Evolutionary conservation across 2,888 invertebrate species (phyloP).

Genomic region (Platynereis dumerilii): DNA sequence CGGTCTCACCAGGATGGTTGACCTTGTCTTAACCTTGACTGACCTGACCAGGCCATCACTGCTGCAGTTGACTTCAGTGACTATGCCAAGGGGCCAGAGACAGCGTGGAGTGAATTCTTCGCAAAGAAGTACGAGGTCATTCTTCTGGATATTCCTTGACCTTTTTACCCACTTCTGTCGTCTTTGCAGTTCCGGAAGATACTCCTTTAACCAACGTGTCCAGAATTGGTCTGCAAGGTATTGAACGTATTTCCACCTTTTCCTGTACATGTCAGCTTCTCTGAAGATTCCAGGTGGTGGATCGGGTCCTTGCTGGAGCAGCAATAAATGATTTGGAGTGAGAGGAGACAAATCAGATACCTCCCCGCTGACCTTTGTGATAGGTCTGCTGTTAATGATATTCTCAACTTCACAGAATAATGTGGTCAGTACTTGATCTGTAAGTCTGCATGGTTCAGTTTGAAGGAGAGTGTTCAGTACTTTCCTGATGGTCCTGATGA

Average conservation of each 20-base stretch:
- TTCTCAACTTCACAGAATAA: constrained; percentile 35
- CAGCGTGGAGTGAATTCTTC: no score
- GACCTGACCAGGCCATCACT: constrained; percentile 24
- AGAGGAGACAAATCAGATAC: constrained; percentile 16
- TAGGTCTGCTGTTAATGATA: constrained; percentile 35
- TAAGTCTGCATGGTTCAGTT: constrained; percentile 18
- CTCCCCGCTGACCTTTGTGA: constrained; percentile 21
- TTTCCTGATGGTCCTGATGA: constrained; percentile 39
- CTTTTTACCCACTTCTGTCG: constrained; percentile 25
- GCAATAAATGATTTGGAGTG: constrained; percentile 29
- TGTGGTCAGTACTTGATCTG: constrained; percentile 32
- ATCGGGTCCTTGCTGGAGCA: constrained; percentile 18
- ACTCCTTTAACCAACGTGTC: constrained; percentile 26
- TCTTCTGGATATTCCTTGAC: constrained; percentile 11
- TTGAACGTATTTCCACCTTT: constrained; percentile 23
- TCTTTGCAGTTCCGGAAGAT: constrained; percentile 15
- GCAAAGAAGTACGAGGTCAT: constrained; percentile 22
- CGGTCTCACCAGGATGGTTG: constrained; percentile 17
- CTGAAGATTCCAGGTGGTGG: constrained; percentile 22
- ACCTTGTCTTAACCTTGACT: constrained; percentile 18
- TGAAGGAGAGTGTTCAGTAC: constrained; percentile 32
- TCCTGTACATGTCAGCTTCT: constrained; percentile 16
- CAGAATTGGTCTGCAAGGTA: constrained; percentile 26
- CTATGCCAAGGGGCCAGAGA: constrained; percentile 20
- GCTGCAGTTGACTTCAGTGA: constrained; percentile 16